These are phyloP conservation scores for Nephrotoma guestfalica DNA, from an alignment of 2,888 invertebrate genomes.

Conservation along the genomic window DNA sequence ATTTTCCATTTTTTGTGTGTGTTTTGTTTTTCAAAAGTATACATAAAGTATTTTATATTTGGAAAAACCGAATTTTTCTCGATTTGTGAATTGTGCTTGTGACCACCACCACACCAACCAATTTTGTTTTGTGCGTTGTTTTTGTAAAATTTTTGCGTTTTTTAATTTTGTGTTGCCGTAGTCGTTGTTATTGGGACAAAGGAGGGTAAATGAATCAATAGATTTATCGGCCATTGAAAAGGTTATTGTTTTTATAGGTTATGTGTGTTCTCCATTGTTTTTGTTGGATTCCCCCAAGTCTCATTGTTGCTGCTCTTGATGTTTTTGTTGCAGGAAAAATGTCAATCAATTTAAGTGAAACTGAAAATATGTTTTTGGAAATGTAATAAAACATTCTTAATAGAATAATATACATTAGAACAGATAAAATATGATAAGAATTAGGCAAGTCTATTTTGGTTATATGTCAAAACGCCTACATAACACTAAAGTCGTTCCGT, in stretches of 20 bases:
- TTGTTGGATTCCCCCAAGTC: not conserved
- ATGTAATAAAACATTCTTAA: not conserved
- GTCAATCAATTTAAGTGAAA: not conserved
- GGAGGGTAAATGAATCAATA: not conserved
- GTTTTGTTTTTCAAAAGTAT: not conserved
- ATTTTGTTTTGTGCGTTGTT: not conserved
- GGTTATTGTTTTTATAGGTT: not conserved
- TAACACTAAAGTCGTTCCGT: not conserved
- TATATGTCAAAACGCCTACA: not conserved
- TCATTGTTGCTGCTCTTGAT: not conserved
- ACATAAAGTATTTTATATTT: not conserved
- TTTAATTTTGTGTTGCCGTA: not conserved
- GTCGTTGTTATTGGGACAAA: not conserved
- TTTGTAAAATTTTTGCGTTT: not conserved
- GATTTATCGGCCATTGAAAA: not conserved
- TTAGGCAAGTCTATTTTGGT: not conserved
- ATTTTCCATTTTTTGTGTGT: not conserved
- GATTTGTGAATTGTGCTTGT: not conserved
- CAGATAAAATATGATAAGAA: not conserved
- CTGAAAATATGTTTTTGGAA: not conserved
- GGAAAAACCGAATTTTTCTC: not conserved
- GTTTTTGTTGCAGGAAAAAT: not conserved
- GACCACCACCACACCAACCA: not conserved
- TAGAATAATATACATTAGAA: not conserved
- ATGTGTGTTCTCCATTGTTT: not conserved